Percentiles rank a stretch among this genome's conserved stretches.
phyloP scores from a whole-genome alignment of 2,888 invertebrate species.

The Geophilus truncorum region DNA sequence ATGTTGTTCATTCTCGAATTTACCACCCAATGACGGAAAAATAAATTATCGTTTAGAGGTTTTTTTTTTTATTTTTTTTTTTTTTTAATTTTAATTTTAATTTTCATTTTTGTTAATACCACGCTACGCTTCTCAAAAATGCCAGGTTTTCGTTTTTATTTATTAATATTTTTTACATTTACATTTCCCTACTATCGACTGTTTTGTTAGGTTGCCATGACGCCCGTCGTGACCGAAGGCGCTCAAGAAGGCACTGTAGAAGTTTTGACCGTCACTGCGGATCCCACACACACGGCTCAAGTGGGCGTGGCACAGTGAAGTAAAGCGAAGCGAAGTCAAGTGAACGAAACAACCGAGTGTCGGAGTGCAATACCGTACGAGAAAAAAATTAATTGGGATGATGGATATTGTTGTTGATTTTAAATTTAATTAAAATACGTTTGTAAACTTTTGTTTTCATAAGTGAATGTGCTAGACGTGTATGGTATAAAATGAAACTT shows the following conservation, averaged over 20 bases:
- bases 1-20: too few species aligned
- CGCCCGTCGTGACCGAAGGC: slow-evolving; percentile 44
- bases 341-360: too few species aligned
- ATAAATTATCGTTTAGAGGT: too few species aligned
- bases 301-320: slow-evolving; percentile 30
- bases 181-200: not conserved
- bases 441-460: not conserved
- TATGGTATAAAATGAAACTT: not conserved
- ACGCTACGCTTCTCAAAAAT: too few species aligned
- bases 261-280: slow-evolving; percentile 41
- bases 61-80: too few species aligned
- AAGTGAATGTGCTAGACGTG: not conserved
- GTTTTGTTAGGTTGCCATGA: slow-evolving; percentile 44
- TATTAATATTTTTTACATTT: too few species aligned
- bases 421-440: not conserved
- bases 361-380: not conserved
- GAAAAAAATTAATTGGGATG: too few species aligned
- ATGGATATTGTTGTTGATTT: not conserved
- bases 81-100: too few species aligned
- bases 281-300: slow-evolving; percentile 31
- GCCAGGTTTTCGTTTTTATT: too few species aligned
- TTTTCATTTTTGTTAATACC: too few species aligned
- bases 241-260: slow-evolving; percentile 43
- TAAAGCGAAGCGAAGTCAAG: not conserved
- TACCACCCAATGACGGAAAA: too few species aligned